Evolutionary conservation across 2,797 vertebrate genomes (phyloP).

Genomic region (Erpetoichthys calabaricus): DNA sequence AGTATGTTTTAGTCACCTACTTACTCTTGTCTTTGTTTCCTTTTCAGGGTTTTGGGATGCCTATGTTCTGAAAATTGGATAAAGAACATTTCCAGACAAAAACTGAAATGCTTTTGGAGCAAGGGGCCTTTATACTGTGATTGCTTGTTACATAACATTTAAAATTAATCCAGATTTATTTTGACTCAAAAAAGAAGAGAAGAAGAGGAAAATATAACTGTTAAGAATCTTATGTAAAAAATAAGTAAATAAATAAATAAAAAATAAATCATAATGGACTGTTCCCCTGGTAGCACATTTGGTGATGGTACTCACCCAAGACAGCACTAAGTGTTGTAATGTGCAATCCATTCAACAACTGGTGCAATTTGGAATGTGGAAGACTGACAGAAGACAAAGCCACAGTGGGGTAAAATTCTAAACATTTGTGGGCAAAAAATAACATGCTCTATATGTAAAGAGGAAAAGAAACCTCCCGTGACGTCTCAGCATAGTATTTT

Average conservation of each 20-base stretch:
- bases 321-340: too few relatives aligned
- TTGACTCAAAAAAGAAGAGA: background rate
- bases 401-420: constrained; percentile 23
- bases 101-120: constrained; percentile 65
- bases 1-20: too few relatives aligned
- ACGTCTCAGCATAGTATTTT: too few relatives aligned
- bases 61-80: constrained; percentile 85
- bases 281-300: constrained; percentile 1
- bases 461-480: too few relatives aligned
- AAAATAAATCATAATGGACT: background rate
- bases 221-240: too few relatives aligned
- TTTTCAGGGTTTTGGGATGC: constrained; percentile 89
- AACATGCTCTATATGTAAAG: too few relatives aligned
- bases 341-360: too few relatives aligned
- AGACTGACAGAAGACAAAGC: constrained; percentile 22
- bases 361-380: too few relatives aligned
- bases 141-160: constrained; percentile 44
- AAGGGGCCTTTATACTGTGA: constrained; percentile 79
- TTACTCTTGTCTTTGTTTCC: constrained; percentile 16
- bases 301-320: too few relatives aligned
- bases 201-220: background rate
- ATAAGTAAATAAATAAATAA: too few relatives aligned
- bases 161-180: constrained; percentile 1
- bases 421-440: constrained; percentile 41
- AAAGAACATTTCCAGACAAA: constrained; percentile 58